Evolutionary conservation across 1,140 invertebrate species (phyloP).

Genomic region (Laupala kohalensis): DNA sequence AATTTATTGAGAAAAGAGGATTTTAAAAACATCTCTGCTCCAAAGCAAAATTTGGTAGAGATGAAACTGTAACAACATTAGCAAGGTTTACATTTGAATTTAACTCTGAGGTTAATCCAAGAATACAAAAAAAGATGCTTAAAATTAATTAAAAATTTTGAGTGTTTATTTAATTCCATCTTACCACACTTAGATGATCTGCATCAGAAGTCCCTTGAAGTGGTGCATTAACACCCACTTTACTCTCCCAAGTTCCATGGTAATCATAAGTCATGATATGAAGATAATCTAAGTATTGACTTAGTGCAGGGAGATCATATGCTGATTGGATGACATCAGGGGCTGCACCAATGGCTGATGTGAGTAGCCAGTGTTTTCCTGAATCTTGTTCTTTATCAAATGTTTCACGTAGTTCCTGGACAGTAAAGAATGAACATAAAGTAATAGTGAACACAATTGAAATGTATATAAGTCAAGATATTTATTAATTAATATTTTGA

Average conservation of each 20-base stretch:
- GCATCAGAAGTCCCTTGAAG: constrained; percentile 34
- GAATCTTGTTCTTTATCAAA: constrained; percentile 30
- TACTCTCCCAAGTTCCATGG: constrained; percentile 68
- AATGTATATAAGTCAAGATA: not conserved
- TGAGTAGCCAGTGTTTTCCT: constrained; percentile 44
- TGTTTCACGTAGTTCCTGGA: constrained; percentile 44
- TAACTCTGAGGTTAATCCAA: too few species aligned
- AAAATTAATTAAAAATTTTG: too few species aligned
- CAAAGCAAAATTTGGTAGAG: too few species aligned
- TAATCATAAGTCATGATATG: constrained; percentile 87
- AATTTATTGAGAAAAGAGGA: not conserved
- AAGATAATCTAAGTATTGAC: constrained; percentile 62
- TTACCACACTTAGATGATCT: constrained; percentile 46
- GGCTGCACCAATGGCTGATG: constrained; percentile 60
- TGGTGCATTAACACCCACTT: constrained; percentile 56
- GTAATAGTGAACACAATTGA: not conserved
- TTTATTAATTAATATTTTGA: not conserved
- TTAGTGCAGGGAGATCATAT: constrained; percentile 61
- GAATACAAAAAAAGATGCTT: too few species aligned
- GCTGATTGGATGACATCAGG: constrained; percentile 53
- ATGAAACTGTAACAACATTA: too few species aligned
- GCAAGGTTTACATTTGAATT: too few species aligned
- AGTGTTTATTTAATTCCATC: too few species aligned
- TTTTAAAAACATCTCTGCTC: not conserved
- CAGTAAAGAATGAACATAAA: not conserved